Conservation (phyloP, 1,140 invertebrate species). For the Caenorhabditis remanei region DNA sequence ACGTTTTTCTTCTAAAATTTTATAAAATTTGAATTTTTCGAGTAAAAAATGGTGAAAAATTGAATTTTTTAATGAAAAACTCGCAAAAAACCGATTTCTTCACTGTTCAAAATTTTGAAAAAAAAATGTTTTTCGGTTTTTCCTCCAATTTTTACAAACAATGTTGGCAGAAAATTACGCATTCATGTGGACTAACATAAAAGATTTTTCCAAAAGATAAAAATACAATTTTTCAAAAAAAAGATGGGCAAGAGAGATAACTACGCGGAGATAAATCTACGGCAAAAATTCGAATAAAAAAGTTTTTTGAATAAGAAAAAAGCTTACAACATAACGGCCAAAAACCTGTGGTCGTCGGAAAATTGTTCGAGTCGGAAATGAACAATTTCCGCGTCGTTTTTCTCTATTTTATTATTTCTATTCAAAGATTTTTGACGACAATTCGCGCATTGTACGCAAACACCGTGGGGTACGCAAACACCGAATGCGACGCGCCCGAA, state of each 20-base stretch:
- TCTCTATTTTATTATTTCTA: neutral
- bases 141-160: too few species aligned
- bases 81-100: too few species aligned
- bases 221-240: neutral
- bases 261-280: neutral
- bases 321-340: conserved; percentile 37
- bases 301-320: neutral
- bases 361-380: conserved; percentile 19
- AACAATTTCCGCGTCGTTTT: conserved; percentile 31
- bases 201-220: neutral
- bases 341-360: too few species aligned
- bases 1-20: too few species aligned
- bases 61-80: too few species aligned
- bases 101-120: too few species aligned
- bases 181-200: neutral
- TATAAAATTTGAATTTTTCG: too few species aligned
- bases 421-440: neutral
- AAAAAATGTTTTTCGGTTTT: too few species aligned
- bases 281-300: neutral
- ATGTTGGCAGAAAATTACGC: too few species aligned
- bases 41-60: too few species aligned
- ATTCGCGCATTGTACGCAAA: conserved; percentile 21
- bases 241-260: too few species aligned
- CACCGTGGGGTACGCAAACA: neutral
- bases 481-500: neutral